Percentiles rank a stretch among this genome's conserved stretches.
Evolutionary conservation across 2,888 invertebrate species (phyloP).

Genomic region (Epistrophe grossulariae): DNA sequence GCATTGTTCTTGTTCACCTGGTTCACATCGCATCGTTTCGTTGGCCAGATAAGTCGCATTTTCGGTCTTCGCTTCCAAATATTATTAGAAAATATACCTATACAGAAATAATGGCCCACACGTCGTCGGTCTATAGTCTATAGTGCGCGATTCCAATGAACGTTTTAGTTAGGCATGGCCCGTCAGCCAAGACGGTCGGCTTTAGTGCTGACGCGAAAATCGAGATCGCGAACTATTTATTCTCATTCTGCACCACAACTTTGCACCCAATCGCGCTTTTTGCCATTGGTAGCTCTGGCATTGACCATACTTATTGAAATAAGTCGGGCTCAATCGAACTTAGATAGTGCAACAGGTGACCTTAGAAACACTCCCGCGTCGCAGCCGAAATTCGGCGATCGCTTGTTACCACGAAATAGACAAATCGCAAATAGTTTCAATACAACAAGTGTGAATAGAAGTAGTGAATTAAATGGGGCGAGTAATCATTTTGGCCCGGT

Average conservation of each 20-base stretch:
- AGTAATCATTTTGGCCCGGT: constrained; percentile 78
- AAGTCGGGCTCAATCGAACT: constrained; percentile 67
- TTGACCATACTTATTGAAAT: constrained; percentile 68
- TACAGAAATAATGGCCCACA: constrained; percentile 6
- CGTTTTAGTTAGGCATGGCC: constrained; percentile 81
- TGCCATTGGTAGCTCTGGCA: constrained; percentile 56
- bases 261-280: constrained; percentile 53
- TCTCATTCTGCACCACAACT: constrained; percentile 21
- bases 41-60: constrained; percentile 18
- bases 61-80: constrained; percentile 14
- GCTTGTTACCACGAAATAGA: constrained; percentile 80
- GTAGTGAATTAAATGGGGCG: constrained; percentile 78
- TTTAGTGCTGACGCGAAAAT: constrained; percentile 77
- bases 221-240: constrained; percentile 50
- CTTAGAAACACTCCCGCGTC: constrained; percentile 54
- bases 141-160: constrained; percentile 67
- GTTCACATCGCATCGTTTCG: constrained; percentile 46
- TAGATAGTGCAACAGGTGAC: constrained; percentile 73
- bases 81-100: background rate
- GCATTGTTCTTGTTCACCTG: constrained; percentile 58
- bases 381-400: constrained; percentile 81
- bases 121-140: constrained; percentile 56
- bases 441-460: constrained; percentile 68
- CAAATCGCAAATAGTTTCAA: constrained; percentile 76
- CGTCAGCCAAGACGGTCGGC: constrained; percentile 81